A percentile compares a stretch with the other conserved stretches of the same genome.
Conservation (phyloP, 2,797 vertebrate genomes). For the Oreortyx pictus region DNA sequence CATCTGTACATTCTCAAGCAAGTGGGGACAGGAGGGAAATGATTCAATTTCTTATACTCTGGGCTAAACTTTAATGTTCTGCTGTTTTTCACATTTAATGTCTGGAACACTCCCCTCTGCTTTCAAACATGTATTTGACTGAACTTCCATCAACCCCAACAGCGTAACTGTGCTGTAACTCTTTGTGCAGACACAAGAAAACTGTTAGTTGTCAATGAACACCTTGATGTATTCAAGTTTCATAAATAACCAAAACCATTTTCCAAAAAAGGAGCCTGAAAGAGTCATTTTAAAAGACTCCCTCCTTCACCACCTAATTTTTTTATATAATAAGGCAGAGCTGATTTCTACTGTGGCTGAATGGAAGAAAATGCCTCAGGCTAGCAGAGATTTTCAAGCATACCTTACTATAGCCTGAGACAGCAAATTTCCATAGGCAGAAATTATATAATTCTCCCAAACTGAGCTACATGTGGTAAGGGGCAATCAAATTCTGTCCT, state of each 20-base stretch:
- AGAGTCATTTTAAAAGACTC: conserved; percentile 53
- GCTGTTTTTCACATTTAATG: conserved; percentile 78
- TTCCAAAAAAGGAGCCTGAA: conserved; percentile 22
- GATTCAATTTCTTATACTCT: conserved; percentile 46
- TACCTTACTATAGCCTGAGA: not conserved
- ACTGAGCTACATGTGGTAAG: not conserved
- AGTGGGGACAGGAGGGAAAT: conserved; percentile 28
- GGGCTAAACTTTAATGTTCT: conserved; percentile 29
- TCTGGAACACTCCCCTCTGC: conserved; percentile 33
- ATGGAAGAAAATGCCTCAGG: conserved; percentile 1
- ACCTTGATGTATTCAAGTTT: conserved; percentile 68
- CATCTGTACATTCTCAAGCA: conserved; percentile 60
- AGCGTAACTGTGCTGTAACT: conserved; percentile 54
- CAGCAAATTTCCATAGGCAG: not conserved
- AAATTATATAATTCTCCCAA: conserved; percentile 37
- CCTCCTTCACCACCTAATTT: conserved; percentile 20
- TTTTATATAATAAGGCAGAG: conserved; percentile 63
- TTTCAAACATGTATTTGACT: conserved; percentile 70
- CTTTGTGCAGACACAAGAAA: conserved; percentile 69
- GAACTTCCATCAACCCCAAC: conserved; percentile 73
- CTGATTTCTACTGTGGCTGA: conserved; percentile 19
- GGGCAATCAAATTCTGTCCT: not conserved
- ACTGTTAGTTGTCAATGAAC: conserved; percentile 76
- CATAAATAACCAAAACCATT: conserved; percentile 37
- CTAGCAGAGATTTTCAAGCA: not conserved